Base-by-base conservation (phyloP, 2,113 vertebrate genomes). In the Irena cyanogastra region DNA sequence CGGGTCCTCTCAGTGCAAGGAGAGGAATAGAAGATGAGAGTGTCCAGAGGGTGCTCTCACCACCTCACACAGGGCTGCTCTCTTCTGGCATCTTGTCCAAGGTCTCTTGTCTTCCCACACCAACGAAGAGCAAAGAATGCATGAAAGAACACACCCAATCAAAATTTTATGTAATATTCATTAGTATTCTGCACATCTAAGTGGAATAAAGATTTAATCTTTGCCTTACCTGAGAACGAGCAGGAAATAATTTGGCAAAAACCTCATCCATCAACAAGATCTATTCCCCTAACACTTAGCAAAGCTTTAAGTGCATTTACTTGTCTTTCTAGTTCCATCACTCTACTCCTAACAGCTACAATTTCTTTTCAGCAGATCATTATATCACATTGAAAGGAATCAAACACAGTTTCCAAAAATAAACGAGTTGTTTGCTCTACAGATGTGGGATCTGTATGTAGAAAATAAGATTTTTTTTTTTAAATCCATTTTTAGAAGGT, bases 161-260 rank as follows among this genome's bases (percentile, higher is more conserved):
- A 9, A 10, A 54, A 57, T 88, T 95, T 82, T 64, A 6, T 22
- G 8, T 45, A 65, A 50, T 18, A 26, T 60, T 93, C 72, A 79
- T 97, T 95, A 83, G 80, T 89, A 95, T 96, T 94, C 96, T 72
- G 61, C 69, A 65, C 14, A 3, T 87, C 68, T 94, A 56, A 47
- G 23, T 61, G 61, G 80, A 63, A 94, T 93, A 93, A 96, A 97
- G 94, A 95, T 70, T 94, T 93, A 66, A 91, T 97, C 95, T 95
- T 90, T 89, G 71, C 94, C 70, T 95, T 92, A 83, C 81, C 50
- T 70, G 82, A 89, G 93, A 93, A 77, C 6, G 44, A 97, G 93
- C 92, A 89, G 96, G 87, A 96, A 97, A 96, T 93, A 27, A 94
- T 96, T 97, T 96, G 95, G 94, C 94, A 84, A 89, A 71, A 90